Percentiles rank a stretch among this genome's conserved stretches.
Evolutionary conservation across 2,888 invertebrate genomes (phyloP).

Genomic region (Cephonodes hylas): DNA sequence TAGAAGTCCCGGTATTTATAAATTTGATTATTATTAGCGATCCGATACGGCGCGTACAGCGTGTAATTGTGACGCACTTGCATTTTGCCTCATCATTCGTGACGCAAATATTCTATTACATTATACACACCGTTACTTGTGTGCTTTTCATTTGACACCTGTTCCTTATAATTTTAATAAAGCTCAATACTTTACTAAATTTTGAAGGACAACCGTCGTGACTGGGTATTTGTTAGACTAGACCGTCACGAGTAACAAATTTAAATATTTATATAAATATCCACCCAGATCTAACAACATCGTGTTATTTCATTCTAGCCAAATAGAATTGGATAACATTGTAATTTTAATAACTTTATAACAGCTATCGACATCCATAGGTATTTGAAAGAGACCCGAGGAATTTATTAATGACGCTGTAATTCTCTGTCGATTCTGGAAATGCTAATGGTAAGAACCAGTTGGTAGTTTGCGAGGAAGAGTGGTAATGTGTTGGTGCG

Average conservation of each 20-base stretch:
- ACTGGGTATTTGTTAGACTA: no score
- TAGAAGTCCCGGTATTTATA: neutral
- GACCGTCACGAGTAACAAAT: conserved; percentile 11
- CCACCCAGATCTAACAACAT: conserved; percentile 13
- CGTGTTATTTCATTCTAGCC: neutral
- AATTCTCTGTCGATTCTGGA: conserved; percentile 65
- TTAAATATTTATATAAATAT: conserved; percentile 15
- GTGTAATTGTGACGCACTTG: neutral
- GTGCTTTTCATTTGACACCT: neutral
- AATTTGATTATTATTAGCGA: neutral
- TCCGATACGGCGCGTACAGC: neutral
- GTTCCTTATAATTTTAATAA: neutral
- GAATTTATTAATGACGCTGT: conserved; percentile 20
- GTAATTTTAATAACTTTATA: neutral
- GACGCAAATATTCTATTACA: neutral
- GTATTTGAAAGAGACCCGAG: neutral
- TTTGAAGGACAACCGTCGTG: no score
- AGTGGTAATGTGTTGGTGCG: conserved; percentile 35
- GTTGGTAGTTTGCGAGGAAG: conserved; percentile 73
- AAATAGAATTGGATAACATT: neutral
- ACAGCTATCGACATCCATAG: neutral
- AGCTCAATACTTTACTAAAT: neutral
- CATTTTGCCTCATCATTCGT: neutral
- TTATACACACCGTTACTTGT: neutral
- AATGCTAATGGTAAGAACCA: conserved; percentile 70